These are phyloP conservation scores for Amphibalanus amphitrite DNA, from an alignment of 1,140 invertebrate species.

Conservation along the genomic window DNA sequence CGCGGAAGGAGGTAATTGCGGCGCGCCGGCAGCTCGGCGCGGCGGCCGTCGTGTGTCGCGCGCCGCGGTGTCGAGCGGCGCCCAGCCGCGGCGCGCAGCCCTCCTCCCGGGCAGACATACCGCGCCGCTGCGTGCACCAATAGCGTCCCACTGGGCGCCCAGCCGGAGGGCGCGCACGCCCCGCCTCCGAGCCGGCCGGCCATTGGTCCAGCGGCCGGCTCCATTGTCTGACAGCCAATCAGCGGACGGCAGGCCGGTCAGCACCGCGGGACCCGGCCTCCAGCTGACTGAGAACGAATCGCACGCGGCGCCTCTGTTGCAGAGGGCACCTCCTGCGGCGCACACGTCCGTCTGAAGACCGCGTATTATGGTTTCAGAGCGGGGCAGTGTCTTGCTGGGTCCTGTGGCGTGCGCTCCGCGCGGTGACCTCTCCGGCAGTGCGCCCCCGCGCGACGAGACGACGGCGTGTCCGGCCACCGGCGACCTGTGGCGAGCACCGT, in stretches of 20 bases:
- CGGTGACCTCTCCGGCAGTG: not conserved
- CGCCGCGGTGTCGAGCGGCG: no score
- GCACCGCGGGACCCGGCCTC: not conserved
- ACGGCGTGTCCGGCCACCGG: not conserved
- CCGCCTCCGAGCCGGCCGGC: no score
- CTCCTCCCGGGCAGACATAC: no score
- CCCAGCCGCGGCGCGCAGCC: no score
- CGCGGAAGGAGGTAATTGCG: no score
- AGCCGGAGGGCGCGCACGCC: no score
- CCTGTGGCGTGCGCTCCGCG: not conserved
- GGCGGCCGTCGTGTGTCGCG: no score
- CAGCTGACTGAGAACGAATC: not conserved
- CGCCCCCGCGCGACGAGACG: not conserved
- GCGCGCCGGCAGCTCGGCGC: no score
- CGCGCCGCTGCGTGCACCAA: no score
- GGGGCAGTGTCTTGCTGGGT: slow-evolving; percentile 1
- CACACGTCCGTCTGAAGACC: not conserved
- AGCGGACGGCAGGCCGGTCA: not conserved
- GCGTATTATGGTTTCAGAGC: not conserved
- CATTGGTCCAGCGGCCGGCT: no score
- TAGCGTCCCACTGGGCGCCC: no score
- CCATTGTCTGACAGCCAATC: not conserved
- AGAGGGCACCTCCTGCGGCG: not conserved
- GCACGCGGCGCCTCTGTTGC: not conserved
- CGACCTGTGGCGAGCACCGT: not conserved